phyloP scores from a whole-genome alignment of 2,113 vertebrate species.

The Odocoileus virginianus region DNA sequence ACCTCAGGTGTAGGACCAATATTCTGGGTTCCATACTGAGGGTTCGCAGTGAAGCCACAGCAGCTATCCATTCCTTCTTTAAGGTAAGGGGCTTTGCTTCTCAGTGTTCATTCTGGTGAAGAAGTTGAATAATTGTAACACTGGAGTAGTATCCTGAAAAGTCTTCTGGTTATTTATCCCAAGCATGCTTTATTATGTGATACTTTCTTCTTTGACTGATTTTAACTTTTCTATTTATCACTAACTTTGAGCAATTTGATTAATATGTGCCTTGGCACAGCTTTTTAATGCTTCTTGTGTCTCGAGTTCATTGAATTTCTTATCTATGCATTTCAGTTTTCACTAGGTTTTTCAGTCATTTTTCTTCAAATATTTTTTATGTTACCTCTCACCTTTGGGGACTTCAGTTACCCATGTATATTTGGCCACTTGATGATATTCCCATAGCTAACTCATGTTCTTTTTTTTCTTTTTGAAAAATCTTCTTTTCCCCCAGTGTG shows the following conservation, averaged over 20 bases:
- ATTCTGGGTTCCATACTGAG: constrained; percentile 87
- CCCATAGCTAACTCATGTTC: background rate
- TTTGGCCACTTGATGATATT: background rate
- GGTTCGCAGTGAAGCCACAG: constrained; percentile 91
- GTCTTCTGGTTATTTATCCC: background rate
- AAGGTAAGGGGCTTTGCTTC: constrained; percentile 80
- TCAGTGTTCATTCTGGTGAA: background rate
- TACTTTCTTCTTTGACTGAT: background rate
- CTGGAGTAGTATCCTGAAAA: background rate
- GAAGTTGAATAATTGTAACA: background rate
- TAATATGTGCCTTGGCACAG: background rate
- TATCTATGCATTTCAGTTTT: background rate
- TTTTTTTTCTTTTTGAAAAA: background rate
- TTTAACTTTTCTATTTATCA: background rate
- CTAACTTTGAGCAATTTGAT: background rate
- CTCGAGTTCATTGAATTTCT: background rate
- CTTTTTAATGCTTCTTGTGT: constrained; percentile 10
- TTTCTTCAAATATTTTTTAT: constrained; percentile 7
- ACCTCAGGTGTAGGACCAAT: constrained; percentile 91
- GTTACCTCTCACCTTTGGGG: background rate
- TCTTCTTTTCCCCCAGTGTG: background rate
- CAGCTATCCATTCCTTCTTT: constrained; percentile 91
- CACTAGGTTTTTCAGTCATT: background rate
- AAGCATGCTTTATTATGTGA: background rate
- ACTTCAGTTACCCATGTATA: background rate